Percentiles rank a stretch among this genome's conserved stretches.
Conservation (phyloP, 2,888 invertebrate species). For the Myathropa florea region DNA sequence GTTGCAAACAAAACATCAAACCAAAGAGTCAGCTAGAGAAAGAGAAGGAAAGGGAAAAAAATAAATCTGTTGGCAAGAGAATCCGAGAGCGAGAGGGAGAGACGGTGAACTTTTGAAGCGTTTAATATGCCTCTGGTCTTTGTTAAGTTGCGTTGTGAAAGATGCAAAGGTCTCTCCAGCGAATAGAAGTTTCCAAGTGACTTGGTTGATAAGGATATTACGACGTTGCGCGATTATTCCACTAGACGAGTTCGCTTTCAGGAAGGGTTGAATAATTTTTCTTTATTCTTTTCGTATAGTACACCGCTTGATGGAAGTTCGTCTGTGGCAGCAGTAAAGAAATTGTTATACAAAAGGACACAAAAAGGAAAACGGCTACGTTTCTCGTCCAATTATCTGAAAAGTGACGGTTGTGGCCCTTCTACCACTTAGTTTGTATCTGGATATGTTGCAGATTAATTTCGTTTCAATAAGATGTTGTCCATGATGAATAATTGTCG, state of each 20-base stretch:
- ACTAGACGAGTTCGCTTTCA: conserved; percentile 64
- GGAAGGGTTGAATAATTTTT: conserved; percentile 69
- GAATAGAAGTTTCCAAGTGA: conserved; percentile 70
- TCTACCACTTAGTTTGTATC: conserved; percentile 7
- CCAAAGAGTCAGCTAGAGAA: conserved; percentile 2
- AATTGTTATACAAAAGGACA: conserved; percentile 44
- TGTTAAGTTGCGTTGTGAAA: conserved; percentile 54
- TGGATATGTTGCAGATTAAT: conserved; percentile 8
- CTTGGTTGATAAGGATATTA: conserved; percentile 71
- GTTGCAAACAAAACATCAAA: conserved; percentile 34
- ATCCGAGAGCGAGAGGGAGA: not conserved
- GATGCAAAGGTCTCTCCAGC: conserved; percentile 65
- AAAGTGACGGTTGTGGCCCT: conserved; percentile 23
- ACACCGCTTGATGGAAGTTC: conserved; percentile 45
- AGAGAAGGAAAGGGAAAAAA: not conserved
- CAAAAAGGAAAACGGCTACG: conserved; percentile 37
- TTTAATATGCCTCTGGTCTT: conserved; percentile 54
- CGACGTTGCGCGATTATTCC: conserved; percentile 70
- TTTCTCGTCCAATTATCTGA: conserved; percentile 63
- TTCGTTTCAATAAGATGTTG: not conserved
- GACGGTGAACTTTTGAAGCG: conserved; percentile 44
- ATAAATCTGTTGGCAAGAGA: not conserved
- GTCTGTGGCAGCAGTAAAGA: conserved; percentile 50
- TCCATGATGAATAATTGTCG: not conserved
- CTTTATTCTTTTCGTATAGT: conserved; percentile 45